Evolutionary conservation across 2,113 vertebrate species (phyloP).

Genomic region (Octodon degus): DNA sequence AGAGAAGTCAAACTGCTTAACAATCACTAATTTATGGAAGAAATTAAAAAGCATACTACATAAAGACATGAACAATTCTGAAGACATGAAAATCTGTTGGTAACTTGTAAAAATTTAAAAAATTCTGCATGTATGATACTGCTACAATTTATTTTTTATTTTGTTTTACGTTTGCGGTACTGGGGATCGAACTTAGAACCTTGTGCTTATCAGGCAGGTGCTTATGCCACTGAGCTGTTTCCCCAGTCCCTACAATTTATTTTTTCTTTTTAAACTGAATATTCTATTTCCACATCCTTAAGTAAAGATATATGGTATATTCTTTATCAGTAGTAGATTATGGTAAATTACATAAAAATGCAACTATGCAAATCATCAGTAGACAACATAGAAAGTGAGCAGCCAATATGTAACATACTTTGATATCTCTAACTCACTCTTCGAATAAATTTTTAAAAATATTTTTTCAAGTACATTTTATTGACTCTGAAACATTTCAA

Average conservation of each 20-base stretch:
- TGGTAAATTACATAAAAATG: slow-evolving; percentile 28
- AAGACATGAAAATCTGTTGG: background rate
- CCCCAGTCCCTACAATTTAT: too few species aligned
- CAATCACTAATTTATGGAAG: background rate
- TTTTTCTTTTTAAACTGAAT: slow-evolving; percentile 36
- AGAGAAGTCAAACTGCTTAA: slow-evolving; percentile 27
- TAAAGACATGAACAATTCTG: background rate
- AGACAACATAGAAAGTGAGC: slow-evolving; percentile 4
- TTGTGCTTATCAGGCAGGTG: too few species aligned
- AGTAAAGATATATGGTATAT: slow-evolving; percentile 27
- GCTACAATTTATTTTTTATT: too few species aligned
- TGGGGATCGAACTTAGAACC: too few species aligned
- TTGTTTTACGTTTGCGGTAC: too few species aligned
- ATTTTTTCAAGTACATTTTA: background rate
- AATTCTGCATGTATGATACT: background rate
- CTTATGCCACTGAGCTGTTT: too few species aligned
- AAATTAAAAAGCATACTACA: background rate
- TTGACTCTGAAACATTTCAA: slow-evolving; percentile 16
- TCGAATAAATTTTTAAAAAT: background rate
- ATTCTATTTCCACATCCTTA: background rate
- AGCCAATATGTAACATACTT: background rate
- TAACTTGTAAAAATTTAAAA: slow-evolving; percentile 30
- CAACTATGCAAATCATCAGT: slow-evolving; percentile 28
- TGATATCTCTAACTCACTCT: background rate
- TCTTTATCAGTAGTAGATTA: slow-evolving; percentile 13